Percentiles rank a stretch among this genome's conserved stretches.
phyloP scores from a whole-genome alignment of 2,113 vertebrate species.

The Tretioscincus oriximinensis region DNA sequence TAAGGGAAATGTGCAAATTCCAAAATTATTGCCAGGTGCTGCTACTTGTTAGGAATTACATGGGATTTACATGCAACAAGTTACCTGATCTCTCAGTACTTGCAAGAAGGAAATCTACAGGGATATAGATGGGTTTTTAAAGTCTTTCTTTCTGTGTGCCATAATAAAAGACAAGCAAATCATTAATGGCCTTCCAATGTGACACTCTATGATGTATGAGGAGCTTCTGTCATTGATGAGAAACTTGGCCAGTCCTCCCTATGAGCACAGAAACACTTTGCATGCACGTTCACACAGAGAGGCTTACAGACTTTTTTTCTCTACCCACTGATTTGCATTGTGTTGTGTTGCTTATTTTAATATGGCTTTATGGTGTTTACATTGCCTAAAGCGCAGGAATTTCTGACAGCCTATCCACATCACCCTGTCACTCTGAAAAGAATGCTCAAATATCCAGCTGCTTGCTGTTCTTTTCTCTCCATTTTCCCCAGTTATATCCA shows the following conservation, averaged over 20 bases:
- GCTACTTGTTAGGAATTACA: too few species aligned
- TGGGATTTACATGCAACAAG: not conserved
- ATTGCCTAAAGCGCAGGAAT: not conserved
- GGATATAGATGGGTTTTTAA: not conserved
- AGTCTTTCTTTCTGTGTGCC: not conserved
- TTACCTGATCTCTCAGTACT: not conserved
- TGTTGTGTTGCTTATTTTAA: not conserved
- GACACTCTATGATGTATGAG: not conserved
- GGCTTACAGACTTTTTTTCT: not conserved
- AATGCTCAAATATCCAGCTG: not conserved
- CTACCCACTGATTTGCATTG: not conserved
- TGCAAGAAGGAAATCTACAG: not conserved
- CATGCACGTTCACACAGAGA: too few species aligned
- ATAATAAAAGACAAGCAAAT: not conserved
- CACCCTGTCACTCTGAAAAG: not conserved
- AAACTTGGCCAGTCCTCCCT: not conserved
- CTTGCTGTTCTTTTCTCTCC: not conserved
- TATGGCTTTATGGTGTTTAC: not conserved
- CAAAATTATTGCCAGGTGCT: too few species aligned
- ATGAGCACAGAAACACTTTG: not conserved
- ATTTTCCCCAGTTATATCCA: conserved; percentile 29
- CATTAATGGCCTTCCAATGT: not conserved
- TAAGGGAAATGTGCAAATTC: too few species aligned
- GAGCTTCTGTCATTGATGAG: not conserved
- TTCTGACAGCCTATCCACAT: not conserved